Percentiles rank a stretch among this genome's conserved stretches.
These are phyloP conservation scores for Leptinotarsa tumamoca DNA, from an alignment of 2,888 invertebrate species.

Conservation along the genomic window DNA sequence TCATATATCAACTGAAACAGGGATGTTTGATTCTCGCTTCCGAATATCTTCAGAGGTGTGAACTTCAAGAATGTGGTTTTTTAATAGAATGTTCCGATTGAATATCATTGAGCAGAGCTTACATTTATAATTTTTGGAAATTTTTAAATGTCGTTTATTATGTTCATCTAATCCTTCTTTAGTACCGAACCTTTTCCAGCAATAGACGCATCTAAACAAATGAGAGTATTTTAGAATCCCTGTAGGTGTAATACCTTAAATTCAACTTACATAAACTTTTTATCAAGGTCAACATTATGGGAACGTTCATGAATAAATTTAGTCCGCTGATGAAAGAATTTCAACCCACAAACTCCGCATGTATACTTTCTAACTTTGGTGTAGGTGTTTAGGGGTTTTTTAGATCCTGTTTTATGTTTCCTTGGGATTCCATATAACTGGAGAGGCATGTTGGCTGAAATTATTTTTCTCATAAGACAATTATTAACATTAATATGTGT, in stretches of 20 bases:
- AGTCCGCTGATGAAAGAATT: conserved; percentile 16
- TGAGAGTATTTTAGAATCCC: background rate
- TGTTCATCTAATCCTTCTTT: conserved; percentile 19
- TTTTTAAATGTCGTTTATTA: conserved; percentile 1
- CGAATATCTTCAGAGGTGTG: conserved; percentile 12
- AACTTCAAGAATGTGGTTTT: conserved; percentile 32
- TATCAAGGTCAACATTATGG: conserved; percentile 18
- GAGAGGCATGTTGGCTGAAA: conserved; percentile 27
- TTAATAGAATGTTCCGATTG: conserved; percentile 19
- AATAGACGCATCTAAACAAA: conserved; percentile 28
- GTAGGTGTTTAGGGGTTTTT: conserved; percentile 19
- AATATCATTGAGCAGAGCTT: conserved; percentile 21
- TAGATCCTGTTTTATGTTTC: conserved; percentile 12
- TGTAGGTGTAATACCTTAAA: background rate
- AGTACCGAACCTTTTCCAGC: conserved; percentile 26
- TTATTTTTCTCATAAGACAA: background rate
- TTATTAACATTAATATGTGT: no score
- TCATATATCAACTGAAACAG: background rate
- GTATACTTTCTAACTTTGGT: conserved; percentile 22
- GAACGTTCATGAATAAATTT: conserved; percentile 28
- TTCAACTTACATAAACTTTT: conserved; percentile 31
- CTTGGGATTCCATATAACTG: conserved; percentile 20
- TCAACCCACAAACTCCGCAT: conserved; percentile 31
- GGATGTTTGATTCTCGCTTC: background rate
- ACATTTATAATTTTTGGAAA: conserved; percentile 19